Conservation (phyloP, 2,797 vertebrate species). For the Microctenopoma lineatum region DNA sequence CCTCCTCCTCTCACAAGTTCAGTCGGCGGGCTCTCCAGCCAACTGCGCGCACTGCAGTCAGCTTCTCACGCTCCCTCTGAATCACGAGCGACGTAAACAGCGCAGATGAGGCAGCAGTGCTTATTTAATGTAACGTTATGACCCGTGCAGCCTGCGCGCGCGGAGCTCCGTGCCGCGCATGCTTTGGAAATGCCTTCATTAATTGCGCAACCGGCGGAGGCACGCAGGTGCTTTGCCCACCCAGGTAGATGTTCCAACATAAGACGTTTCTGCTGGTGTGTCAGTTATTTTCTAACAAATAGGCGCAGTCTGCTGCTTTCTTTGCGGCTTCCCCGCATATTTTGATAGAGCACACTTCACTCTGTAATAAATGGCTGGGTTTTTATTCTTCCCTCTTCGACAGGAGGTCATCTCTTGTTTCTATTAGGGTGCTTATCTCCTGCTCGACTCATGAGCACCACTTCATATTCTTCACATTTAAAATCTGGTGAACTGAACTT, state of each 20-base stretch:
- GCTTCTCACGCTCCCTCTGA: slow-evolving; percentile 18
- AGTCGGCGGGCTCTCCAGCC: slow-evolving; percentile 43
- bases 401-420: not conserved
- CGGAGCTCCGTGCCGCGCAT: slow-evolving; percentile 10
- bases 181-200: slow-evolving; percentile 54
- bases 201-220: slow-evolving; percentile 66
- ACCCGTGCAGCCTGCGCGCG: slow-evolving; percentile 22
- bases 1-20: slow-evolving; percentile 54
- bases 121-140: not conserved
- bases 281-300: not conserved
- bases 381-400: not conserved
- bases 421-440: slow-evolving; percentile 3
- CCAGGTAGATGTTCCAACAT: slow-evolving; percentile 60
- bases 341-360: not conserved
- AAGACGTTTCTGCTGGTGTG: not conserved
- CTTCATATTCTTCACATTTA: slow-evolving; percentile 15
- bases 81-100: slow-evolving; percentile 2
- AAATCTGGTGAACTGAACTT: slow-evolving; percentile 25
- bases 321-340: not conserved
- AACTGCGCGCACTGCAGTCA: slow-evolving; percentile 58
- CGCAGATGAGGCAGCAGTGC: slow-evolving; percentile 2
- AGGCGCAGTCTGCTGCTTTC: not conserved
- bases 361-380: not conserved
- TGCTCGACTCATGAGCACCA: not conserved
- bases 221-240: slow-evolving; percentile 73